Evolutionary conservation across 2,888 invertebrate species (phyloP).

Genomic region (Meiosimyza platycephala): DNA sequence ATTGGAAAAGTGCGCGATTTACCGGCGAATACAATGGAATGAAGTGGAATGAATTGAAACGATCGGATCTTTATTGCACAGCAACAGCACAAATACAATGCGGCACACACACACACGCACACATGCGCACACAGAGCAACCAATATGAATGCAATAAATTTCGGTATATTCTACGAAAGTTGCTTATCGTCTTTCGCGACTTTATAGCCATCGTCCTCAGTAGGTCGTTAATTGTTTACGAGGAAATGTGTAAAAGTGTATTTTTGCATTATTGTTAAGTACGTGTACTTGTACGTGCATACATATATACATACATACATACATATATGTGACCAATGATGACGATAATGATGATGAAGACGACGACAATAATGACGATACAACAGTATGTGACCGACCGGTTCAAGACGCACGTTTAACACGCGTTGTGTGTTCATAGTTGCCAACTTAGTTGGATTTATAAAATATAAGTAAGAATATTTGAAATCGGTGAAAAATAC

Average conservation of each 20-base stretch:
- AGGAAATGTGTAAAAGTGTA: conserved; percentile 40
- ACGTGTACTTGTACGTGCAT: not conserved
- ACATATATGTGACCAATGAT: not conserved
- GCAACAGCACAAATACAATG: not conserved
- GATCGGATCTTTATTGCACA: not conserved
- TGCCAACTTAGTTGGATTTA: not conserved
- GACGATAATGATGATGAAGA: not conserved
- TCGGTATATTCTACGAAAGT: conserved; percentile 42
- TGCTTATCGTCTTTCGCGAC: conserved; percentile 13
- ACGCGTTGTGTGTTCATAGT: not conserved
- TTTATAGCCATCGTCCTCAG: conserved; percentile 24
- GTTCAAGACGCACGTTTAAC: too few relatives aligned
- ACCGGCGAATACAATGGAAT: conserved; percentile 27
- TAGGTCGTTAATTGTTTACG: conserved; percentile 46
- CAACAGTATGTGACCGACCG: not conserved
- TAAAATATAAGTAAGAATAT: too few relatives aligned
- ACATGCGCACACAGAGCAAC: not conserved
- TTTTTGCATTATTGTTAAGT: conserved; percentile 40
- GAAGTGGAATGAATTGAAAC: conserved; percentile 12
- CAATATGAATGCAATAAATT: conserved; percentile 22
- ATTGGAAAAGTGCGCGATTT: conserved; percentile 26
- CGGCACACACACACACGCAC: not conserved
- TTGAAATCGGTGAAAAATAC: too few relatives aligned
- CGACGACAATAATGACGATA: not conserved
- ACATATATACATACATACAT: too few relatives aligned